Evolutionary conservation across 2,888 invertebrate genomes (phyloP).

Genomic region (Melipona beecheii): DNA sequence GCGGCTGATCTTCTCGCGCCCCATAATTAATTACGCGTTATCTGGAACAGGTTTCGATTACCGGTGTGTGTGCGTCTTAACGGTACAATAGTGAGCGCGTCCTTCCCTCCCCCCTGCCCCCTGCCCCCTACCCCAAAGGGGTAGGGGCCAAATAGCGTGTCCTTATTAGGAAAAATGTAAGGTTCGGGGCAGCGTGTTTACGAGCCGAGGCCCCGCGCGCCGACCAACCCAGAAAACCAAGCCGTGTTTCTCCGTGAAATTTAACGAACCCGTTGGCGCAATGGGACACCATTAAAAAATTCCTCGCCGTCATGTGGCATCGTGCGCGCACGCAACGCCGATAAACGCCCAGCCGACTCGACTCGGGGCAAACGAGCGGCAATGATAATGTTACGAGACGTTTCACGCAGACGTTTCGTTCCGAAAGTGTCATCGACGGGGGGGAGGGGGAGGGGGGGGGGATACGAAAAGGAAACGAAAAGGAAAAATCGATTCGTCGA

Average conservation of each 20-base stretch:
- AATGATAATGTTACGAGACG: slow-evolving; percentile 53
- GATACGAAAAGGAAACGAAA: no score
- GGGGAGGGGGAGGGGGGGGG: no score
- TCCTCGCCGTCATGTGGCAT: slow-evolving; percentile 74
- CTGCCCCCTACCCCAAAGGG: no score
- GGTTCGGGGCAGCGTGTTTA: slow-evolving; percentile 44
- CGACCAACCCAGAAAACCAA: slow-evolving; percentile 16
- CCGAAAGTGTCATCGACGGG: slow-evolving; percentile 22
- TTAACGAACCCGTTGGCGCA: slow-evolving; percentile 71
- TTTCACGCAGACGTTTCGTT: slow-evolving; percentile 38
- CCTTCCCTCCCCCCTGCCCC: no score
- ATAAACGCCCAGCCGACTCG: slow-evolving; percentile 54
- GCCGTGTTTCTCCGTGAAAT: slow-evolving; percentile 70
- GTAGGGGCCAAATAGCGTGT: slow-evolving; percentile 40
- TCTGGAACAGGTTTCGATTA: slow-evolving; percentile 43
- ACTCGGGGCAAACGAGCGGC: slow-evolving; percentile 26
- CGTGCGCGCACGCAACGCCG: slow-evolving; percentile 71
- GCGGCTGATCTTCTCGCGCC: slow-evolving; percentile 31
- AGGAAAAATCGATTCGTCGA: slow-evolving; percentile 12
- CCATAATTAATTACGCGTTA: slow-evolving; percentile 56
- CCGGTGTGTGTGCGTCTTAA: slow-evolving; percentile 38
- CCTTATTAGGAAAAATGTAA: slow-evolving; percentile 63
- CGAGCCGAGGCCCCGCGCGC: slow-evolving; percentile 34
- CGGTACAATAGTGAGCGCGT: slow-evolving; percentile 48
- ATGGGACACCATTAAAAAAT: slow-evolving; percentile 79